phyloP scores from a whole-genome alignment of 1,140 invertebrate genomes.

The Spodoptera frugiperda region DNA sequence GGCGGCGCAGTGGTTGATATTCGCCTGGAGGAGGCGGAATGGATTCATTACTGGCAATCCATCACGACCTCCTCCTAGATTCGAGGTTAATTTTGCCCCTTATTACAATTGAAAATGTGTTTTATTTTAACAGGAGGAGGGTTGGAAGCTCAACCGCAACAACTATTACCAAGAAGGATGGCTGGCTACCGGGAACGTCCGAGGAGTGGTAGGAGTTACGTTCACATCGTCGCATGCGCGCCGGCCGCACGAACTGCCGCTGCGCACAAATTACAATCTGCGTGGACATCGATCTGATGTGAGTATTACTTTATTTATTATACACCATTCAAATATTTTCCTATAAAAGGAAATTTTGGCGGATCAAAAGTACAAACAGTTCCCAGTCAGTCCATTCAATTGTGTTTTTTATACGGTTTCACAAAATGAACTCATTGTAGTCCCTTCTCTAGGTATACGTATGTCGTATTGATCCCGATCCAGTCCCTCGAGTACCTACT shows the following conservation, averaged over 20 bases:
- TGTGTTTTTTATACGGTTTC: not conserved
- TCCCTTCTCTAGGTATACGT: too few species aligned
- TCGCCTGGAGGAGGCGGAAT: too few species aligned
- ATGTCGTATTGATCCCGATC: not conserved
- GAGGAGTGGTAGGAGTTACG: slow-evolving; percentile 97
- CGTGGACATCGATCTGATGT: slow-evolving; percentile 98
- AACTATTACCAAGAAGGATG: slow-evolving; percentile 99
- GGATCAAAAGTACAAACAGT: not conserved
- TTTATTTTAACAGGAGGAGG: slow-evolving; percentile 90
- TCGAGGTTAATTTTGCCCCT: slow-evolving; percentile 33
- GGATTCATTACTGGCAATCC: too few species aligned
- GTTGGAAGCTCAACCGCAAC: slow-evolving; percentile 97
- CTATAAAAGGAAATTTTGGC: not conserved
- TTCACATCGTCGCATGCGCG: slow-evolving; percentile 97
- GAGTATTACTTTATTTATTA: slow-evolving; percentile 50
- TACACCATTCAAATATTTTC: too few species aligned
- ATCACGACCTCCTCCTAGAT: too few species aligned
- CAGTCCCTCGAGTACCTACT: not conserved
- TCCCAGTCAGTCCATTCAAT: not conserved
- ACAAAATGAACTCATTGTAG: not conserved
- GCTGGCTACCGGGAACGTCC: slow-evolving; percentile 97
- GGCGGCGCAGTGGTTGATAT: too few species aligned
- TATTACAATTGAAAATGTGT: slow-evolving; percentile 17
- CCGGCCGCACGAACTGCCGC: slow-evolving; percentile 92
- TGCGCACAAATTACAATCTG: slow-evolving; percentile 98